Conservation (phyloP, 2,888 invertebrate species). For the Fragum whitleyi region DNA sequence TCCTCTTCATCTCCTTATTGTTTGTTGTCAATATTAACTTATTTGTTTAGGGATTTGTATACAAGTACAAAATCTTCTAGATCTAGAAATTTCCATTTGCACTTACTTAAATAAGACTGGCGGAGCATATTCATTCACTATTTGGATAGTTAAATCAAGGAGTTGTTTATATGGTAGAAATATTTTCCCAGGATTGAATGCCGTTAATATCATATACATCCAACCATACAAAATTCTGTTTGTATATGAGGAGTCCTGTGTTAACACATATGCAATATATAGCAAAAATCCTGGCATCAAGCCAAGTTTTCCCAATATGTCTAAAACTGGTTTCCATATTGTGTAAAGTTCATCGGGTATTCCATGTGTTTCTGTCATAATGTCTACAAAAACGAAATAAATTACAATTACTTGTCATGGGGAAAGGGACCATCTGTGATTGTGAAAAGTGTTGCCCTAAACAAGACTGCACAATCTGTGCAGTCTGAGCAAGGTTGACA, state of each 20-base stretch:
- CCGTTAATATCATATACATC: background rate
- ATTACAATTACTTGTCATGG: too few species aligned
- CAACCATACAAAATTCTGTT: constrained; percentile 17
- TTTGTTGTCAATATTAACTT: too few species aligned
- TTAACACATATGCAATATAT: constrained; percentile 1
- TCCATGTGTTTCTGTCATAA: background rate
- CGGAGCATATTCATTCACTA: background rate
- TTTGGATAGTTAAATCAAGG: background rate
- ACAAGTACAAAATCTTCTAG: too few species aligned
- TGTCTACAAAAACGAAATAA: background rate
- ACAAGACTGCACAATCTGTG: too few species aligned
- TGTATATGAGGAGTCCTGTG: background rate
- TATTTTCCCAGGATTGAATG: background rate
- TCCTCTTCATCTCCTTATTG: too few species aligned
- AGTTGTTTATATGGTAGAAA: constrained; percentile 11
- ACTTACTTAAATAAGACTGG: constrained; percentile 4
- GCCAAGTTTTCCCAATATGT: background rate
- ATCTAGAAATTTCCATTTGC: too few species aligned
- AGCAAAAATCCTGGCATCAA: background rate
- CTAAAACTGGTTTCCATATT: background rate
- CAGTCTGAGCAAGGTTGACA: too few species aligned
- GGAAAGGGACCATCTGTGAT: too few species aligned
- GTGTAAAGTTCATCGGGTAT: background rate
- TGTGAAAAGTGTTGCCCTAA: too few species aligned
- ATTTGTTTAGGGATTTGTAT: too few species aligned